These are phyloP conservation scores for Lumbricus terrestris DNA, from an alignment of 2,888 invertebrate species.

Conservation along the genomic window DNA sequence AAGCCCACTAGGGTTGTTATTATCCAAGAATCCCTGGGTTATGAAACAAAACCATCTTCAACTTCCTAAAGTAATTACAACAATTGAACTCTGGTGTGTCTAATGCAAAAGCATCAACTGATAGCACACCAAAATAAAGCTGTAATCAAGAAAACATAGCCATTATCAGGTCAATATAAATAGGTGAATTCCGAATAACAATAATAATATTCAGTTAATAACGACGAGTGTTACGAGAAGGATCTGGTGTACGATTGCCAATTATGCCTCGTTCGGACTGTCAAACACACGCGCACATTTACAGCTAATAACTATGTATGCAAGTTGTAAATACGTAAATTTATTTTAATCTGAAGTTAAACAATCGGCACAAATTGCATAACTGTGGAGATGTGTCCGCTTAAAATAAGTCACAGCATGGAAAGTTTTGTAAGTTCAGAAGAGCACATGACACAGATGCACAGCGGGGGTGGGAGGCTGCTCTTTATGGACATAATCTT, in stretches of 20 bases:
- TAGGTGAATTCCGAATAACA: too few relatives aligned
- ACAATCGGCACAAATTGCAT: constrained; percentile 3
- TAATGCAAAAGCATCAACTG: too few relatives aligned
- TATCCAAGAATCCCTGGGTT: background rate
- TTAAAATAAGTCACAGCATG: constrained; percentile 3
- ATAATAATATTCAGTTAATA: background rate
- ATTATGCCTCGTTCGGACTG: background rate
- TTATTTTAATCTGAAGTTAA: constrained; percentile 3
- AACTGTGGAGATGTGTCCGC: background rate
- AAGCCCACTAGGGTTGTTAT: background rate
- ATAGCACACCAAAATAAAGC: too few relatives aligned
- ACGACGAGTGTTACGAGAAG: background rate
- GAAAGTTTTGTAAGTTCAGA: background rate
- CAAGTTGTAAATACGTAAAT: background rate
- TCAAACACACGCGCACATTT: background rate
- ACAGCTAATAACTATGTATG: background rate
- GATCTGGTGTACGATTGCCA: background rate
- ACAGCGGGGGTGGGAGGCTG: background rate
- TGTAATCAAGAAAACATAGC: too few relatives aligned
- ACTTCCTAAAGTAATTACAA: too few relatives aligned
- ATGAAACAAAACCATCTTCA: too few relatives aligned
- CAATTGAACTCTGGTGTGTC: too few relatives aligned
- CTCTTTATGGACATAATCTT: background rate
- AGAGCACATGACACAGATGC: background rate
- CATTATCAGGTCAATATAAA: too few relatives aligned